Evolutionary conservation across 2,113 vertebrate species (phyloP), one percentile per base, ranked within the genome.

Genomic region (Elgaria multicarinata): DNA sequence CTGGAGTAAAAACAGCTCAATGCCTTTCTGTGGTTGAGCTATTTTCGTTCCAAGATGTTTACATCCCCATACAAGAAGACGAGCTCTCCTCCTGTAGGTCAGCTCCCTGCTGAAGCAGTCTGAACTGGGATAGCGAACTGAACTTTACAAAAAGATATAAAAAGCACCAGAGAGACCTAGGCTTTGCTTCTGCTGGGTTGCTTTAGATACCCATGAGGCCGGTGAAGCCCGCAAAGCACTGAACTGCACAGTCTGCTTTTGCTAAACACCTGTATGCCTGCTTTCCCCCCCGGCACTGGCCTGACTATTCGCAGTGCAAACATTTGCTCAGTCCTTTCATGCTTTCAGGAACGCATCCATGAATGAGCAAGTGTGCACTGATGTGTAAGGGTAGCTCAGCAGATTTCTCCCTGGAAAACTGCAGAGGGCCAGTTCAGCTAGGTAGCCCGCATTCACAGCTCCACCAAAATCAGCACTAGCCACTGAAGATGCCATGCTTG

Each of bases 61-160:
- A 58, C 72, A 7, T n/a, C 72, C 46, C 88, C 22, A 44, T 77
- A 84, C 58, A 84, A 53, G 44, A 39, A 50, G 7, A 42, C 64
- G 55, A 36, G 13, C 6, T 89, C 69, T 85, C n/a, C 64, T 89
- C 50, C 26, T 89, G n/a, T 84, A 89, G 74, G 83, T 85, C 83
- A 89, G 26, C n/a, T 89, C 88, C 82, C 82, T 78, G 44, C 36
- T 69, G 72, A 62, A 89, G 74, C 33, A 75, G 42, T 84, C 10
- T 89, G 64, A 84, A 78, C 72, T 42, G 69, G 74, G 58, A 74
- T 26, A 84, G 58, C 58, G 20, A 83, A 22, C 42, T 78, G 44
- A 85, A 84, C 58, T 89, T 77, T 77, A 33, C 46, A n/a, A 69
- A 77, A 78, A 6, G 74, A 85, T 78, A 85, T 89, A 89, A 89